These are phyloP conservation scores for Mormyrops boulengeri DNA, from an alignment of 2,797 vertebrate genomes.

Conservation along the genomic window DNA sequence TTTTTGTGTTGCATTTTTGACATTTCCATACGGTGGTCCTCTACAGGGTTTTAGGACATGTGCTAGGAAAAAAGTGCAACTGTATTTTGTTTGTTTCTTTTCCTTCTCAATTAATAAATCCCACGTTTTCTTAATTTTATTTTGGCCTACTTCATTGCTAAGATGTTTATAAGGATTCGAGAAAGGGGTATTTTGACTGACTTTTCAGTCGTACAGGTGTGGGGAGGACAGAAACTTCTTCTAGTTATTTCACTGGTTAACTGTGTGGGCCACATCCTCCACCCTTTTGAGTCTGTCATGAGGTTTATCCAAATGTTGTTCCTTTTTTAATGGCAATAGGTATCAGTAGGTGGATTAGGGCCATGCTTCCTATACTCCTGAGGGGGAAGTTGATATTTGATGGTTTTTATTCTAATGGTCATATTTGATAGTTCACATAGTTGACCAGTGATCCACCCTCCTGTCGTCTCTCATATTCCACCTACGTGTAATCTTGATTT, in stretches of 20 bases:
- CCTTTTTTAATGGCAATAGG: slow-evolving; percentile 3
- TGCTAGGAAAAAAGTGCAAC: slow-evolving; percentile 56
- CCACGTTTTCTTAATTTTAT: slow-evolving; percentile 29
- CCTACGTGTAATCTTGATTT: neutral
- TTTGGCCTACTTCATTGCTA: slow-evolving; percentile 76
- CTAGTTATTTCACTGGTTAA: slow-evolving; percentile 25
- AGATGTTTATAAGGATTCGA: slow-evolving; percentile 13
- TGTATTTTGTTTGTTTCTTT: slow-evolving; percentile 30
- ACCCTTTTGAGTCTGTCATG: neutral
- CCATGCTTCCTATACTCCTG: neutral
- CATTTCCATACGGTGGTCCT: slow-evolving; percentile 44
- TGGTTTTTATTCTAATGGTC: slow-evolving; percentile 7
- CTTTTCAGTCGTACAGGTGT: slow-evolving; percentile 20
- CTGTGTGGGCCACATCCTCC: slow-evolving; percentile 46
- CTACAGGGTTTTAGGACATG: slow-evolving; percentile 64
- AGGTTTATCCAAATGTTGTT: neutral
- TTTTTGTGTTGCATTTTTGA: slow-evolving; percentile 67
- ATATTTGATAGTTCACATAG: neutral
- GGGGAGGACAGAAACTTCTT: slow-evolving; percentile 30
- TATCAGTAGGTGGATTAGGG: neutral
- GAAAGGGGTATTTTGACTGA: slow-evolving; percentile 18
- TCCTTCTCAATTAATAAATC: slow-evolving; percentile 25
- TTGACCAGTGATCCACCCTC: neutral
- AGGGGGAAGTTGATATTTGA: neutral
- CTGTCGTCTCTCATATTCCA: neutral